Conservation (phyloP, 2,797 vertebrate species). For the Crenichthys baileyi region DNA sequence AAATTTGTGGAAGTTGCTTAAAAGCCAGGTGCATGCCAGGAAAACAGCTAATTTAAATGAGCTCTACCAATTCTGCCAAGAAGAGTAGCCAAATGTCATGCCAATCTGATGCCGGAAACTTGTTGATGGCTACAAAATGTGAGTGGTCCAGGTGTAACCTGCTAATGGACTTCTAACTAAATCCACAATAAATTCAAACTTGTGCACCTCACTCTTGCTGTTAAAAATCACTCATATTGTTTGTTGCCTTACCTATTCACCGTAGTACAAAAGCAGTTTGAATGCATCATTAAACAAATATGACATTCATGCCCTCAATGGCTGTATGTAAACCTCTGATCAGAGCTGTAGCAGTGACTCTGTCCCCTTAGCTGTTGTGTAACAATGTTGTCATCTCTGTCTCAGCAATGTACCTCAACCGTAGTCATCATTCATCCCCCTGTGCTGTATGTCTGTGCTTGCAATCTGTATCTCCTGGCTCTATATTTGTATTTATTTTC, state of each 20-base stretch:
- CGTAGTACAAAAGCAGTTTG: neutral
- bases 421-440: neutral
- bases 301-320: neutral
- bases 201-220: neutral
- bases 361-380: slow-evolving; percentile 37
- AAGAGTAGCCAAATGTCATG: neutral
- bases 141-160: neutral
- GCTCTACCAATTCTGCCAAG: too few relatives aligned
- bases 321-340: neutral
- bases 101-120: too few relatives aligned
- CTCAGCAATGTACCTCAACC: slow-evolving; percentile 6
- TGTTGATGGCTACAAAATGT: neutral
- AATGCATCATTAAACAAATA: neutral
- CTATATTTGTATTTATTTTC: slow-evolving; percentile 10
- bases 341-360: slow-evolving; percentile 36
- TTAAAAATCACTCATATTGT: neutral
- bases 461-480: slow-evolving; percentile 5
- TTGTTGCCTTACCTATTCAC: neutral
- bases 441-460: slow-evolving; percentile 21
- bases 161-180: neutral
- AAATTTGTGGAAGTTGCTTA: too few relatives aligned
- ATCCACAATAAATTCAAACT: neutral
- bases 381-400: slow-evolving; percentile 32
- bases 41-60: too few relatives aligned
- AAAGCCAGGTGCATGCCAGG: too few relatives aligned